phyloP scores from a whole-genome alignment of 2,113 vertebrate species.

The Austrofundulus limnaeus region DNA sequence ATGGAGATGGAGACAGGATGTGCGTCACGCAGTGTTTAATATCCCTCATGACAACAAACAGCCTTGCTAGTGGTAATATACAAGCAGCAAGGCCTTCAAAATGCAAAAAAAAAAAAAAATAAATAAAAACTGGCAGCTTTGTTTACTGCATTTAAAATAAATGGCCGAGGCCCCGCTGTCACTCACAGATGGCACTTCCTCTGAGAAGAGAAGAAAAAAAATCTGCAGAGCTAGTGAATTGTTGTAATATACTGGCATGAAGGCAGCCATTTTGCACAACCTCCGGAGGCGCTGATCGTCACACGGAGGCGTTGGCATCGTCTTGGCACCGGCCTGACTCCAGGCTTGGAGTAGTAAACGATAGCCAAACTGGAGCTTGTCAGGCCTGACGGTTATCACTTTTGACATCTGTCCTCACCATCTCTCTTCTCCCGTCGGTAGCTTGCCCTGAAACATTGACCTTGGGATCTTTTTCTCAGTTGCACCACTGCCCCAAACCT shows the following conservation, averaged over 20 bases:
- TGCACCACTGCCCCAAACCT: constrained; percentile 32
- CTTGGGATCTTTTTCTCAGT: constrained; percentile 75
- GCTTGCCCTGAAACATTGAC: constrained; percentile 77
- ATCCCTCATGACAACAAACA: constrained; percentile 61
- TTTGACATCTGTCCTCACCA: constrained; percentile 86
- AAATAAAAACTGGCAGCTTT: constrained; percentile 50
- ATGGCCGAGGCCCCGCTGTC: constrained; percentile 72
- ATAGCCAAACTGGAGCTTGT: constrained; percentile 82
- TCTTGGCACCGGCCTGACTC: constrained; percentile 79
- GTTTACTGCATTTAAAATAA: constrained; percentile 71
- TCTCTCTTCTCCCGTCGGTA: constrained; percentile 68
- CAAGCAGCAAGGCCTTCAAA: constrained; percentile 43
- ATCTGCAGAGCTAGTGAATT: constrained; percentile 61
- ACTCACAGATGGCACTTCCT: constrained; percentile 79
- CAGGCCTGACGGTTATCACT: constrained; percentile 82
- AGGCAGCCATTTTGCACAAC: constrained; percentile 73
- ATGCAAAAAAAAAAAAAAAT: constrained; percentile 48
- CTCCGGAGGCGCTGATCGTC: constrained; percentile 71
- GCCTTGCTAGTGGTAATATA: constrained; percentile 61
- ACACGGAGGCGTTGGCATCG: constrained; percentile 73
- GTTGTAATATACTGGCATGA: constrained; percentile 66
- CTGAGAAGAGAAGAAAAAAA: constrained; percentile 34
- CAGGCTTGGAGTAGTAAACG: constrained; percentile 79
- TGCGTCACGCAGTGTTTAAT: constrained; percentile 58
- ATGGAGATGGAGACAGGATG: constrained; percentile 52